A percentile compares a stretch with the other conserved stretches of the same genome.
Evolutionary conservation across 2,888 invertebrate genomes (phyloP).

Genomic region (Lycophotia porphyrea): DNA sequence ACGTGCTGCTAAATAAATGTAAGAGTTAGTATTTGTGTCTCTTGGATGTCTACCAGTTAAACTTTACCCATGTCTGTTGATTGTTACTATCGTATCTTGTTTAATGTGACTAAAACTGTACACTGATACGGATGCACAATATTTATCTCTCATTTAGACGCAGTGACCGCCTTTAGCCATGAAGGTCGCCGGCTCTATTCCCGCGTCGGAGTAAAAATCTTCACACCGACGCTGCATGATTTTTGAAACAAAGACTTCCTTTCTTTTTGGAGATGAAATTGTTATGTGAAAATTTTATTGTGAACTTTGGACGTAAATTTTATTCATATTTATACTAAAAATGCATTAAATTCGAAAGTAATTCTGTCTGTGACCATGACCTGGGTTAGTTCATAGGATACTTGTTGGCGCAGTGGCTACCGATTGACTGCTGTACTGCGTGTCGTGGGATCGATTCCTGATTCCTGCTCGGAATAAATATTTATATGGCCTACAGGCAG

Average conservation of each 20-base stretch:
- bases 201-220: conserved; percentile 40
- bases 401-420: not conserved
- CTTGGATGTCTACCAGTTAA: not conserved
- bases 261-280: not conserved
- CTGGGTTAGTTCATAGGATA: not conserved
- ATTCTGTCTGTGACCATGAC: not conserved
- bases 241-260: conserved; percentile 42
- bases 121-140: conserved; percentile 39
- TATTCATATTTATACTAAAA: not conserved
- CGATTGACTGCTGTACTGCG: not conserved
- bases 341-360: not conserved
- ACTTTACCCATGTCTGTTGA: conserved; percentile 1
- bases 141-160: conserved; percentile 43
- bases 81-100: conserved; percentile 26
- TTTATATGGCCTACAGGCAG: not conserved
- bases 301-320: not conserved
- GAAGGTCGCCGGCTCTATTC: conserved; percentile 60
- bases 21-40: not conserved
- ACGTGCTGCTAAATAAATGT: not conserved
- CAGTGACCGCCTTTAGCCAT: conserved; percentile 50
- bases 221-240: conserved; percentile 44
- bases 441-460: not conserved
- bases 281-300: not conserved
- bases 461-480: not conserved
- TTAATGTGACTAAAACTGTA: conserved; percentile 31